Evolutionary conservation across 2,113 vertebrate species (phyloP).

Genomic region (Ranitomeya imitator): DNA sequence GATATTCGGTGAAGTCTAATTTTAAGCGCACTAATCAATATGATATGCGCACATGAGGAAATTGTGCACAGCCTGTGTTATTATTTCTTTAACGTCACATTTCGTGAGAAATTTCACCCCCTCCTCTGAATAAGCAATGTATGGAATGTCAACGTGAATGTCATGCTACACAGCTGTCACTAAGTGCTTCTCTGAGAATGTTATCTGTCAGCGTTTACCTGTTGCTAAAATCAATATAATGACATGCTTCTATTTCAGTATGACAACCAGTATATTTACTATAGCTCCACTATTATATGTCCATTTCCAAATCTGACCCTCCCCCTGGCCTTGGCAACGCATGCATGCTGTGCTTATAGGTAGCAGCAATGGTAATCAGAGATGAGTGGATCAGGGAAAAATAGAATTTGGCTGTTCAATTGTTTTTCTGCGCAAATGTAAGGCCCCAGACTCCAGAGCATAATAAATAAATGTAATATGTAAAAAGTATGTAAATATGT

Average conservation of each 20-base stretch:
- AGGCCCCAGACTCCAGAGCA: no score
- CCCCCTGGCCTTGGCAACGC: no score
- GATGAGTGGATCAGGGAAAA: no score
- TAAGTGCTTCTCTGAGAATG: not conserved
- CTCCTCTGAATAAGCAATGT: not conserved
- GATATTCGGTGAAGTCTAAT: not conserved
- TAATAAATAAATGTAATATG: no score
- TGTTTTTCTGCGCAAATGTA: no score
- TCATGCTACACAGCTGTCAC: not conserved
- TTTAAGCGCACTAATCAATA: not conserved
- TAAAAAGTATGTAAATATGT: no score
- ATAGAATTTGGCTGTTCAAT: no score
- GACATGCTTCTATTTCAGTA: no score
- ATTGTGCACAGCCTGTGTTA: not conserved
- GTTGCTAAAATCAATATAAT: not conserved
- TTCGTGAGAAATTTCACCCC: not conserved
- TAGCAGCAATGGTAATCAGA: no score
- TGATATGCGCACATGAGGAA: not conserved
- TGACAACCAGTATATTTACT: not conserved
- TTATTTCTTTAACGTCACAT: not conserved
- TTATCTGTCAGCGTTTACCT: not conserved
- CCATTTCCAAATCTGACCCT: no score
- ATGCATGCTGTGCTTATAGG: no score
- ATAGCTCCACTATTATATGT: not conserved
- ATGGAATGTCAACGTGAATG: conserved; percentile 1